phyloP scores from a whole-genome alignment of 2,797 vertebrate species.

The Brachyalestes nurse region DNA sequence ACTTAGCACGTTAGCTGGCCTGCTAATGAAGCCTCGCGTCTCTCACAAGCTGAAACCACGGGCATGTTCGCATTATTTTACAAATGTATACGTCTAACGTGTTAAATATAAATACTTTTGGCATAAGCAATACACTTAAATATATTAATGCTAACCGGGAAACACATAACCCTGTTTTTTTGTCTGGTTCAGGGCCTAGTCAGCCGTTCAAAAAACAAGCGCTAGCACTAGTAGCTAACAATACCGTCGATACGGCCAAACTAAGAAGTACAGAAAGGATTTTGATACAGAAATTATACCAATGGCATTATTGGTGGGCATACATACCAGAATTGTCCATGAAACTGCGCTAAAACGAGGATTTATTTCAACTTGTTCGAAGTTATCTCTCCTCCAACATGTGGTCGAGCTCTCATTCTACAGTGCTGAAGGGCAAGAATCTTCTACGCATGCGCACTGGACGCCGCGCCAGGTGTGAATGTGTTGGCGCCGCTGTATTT shows the following conservation, averaged over 20 bases:
- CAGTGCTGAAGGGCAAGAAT: slow-evolving; percentile 61
- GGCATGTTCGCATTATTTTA: neutral
- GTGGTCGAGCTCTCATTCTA: slow-evolving; percentile 50
- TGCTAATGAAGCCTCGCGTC: slow-evolving; percentile 6
- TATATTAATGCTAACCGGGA: no score
- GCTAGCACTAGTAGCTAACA: neutral
- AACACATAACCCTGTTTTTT: neutral
- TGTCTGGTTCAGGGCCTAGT: slow-evolving; percentile 31
- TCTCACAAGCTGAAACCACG: no score
- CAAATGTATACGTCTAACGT: neutral
- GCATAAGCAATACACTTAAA: neutral
- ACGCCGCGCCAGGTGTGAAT: neutral
- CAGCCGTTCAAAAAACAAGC: neutral
- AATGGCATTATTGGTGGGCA: neutral
- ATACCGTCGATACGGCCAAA: neutral
- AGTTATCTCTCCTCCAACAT: slow-evolving; percentile 54
- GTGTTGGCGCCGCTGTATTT: neutral
- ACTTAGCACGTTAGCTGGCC: neutral
- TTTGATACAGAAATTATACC: neutral
- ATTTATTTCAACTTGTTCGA: slow-evolving; percentile 59
- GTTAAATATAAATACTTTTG: neutral
- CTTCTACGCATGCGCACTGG: slow-evolving; percentile 48
- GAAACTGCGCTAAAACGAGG: slow-evolving; percentile 50
- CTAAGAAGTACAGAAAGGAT: neutral
- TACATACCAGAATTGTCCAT: slow-evolving; percentile 77